Conservation (phyloP, 1,140 invertebrate species). For the Drosophila tani region DNA sequence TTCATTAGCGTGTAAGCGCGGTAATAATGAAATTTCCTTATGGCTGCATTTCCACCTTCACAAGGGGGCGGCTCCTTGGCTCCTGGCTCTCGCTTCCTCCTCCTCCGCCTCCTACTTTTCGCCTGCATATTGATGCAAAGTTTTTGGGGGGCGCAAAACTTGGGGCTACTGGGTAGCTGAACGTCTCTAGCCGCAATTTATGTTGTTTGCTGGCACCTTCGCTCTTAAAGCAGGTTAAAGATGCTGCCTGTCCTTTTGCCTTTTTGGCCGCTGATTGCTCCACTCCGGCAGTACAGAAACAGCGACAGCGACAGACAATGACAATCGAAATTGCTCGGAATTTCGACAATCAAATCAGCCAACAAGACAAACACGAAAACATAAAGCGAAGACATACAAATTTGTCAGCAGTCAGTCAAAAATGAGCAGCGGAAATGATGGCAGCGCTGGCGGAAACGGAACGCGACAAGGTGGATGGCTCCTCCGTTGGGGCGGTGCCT, state of each 20-base stretch:
- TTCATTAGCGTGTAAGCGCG: constrained; percentile 83
- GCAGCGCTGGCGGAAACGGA: constrained; percentile 71
- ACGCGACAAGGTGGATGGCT: constrained; percentile 44
- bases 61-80: constrained; percentile 4
- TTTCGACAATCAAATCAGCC: constrained; percentile 72
- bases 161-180: constrained; percentile 40
- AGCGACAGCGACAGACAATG: constrained; percentile 39
- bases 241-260: constrained; percentile 9
- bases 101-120: no score
- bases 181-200: constrained; percentile 65
- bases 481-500: constrained; percentile 6
- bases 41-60: constrained; percentile 70
- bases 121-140: constrained; percentile 71
- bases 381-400: constrained; percentile 59
- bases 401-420: constrained; percentile 69
- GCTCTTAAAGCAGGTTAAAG: constrained; percentile 40
- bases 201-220: constrained; percentile 48
- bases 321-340: constrained; percentile 62
- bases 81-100: not conserved
- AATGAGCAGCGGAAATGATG: constrained; percentile 82
- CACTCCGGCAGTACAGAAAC: constrained; percentile 17
- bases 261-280: constrained; percentile 41
- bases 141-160: constrained; percentile 63
- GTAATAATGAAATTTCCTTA: constrained; percentile 84
- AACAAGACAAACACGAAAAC: constrained; percentile 64